These are phyloP conservation scores for Threskiornis aethiopicus DNA, from an alignment of 2,797 vertebrate genomes.

Conservation along the genomic window DNA sequence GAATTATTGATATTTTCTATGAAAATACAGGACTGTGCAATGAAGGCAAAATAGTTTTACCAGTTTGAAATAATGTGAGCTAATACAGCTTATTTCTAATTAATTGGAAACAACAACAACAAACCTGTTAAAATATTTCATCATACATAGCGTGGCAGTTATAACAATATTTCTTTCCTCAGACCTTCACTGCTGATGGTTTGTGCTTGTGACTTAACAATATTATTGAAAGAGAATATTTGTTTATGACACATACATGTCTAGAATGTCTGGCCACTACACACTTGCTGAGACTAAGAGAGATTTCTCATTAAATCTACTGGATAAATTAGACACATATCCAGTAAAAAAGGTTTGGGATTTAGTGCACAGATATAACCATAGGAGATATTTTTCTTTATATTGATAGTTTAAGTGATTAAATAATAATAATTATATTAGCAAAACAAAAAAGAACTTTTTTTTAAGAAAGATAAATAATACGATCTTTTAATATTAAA, in stretches of 20 bases:
- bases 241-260: background rate
- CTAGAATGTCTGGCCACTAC: background rate
- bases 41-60: background rate
- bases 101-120: background rate
- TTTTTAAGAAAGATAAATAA: background rate
- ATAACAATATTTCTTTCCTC: background rate
- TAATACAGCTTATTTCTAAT: background rate
- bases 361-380: background rate
- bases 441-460: background rate
- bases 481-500: background rate
- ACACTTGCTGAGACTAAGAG: background rate
- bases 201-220: background rate
- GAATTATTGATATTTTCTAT: conserved; percentile 23
- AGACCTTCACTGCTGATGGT: background rate
- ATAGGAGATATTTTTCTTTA: background rate
- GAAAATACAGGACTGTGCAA: background rate
- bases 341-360: background rate
- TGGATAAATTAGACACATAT: background rate
- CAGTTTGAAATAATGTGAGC: background rate
- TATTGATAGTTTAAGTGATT: background rate
- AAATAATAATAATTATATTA: background rate
- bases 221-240: background rate
- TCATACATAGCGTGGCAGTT: background rate
- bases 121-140: background rate
- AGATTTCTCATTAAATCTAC: background rate